phyloP scores from a whole-genome alignment of 1,140 invertebrate species.

The Polypedilum vanderplanki region DNA sequence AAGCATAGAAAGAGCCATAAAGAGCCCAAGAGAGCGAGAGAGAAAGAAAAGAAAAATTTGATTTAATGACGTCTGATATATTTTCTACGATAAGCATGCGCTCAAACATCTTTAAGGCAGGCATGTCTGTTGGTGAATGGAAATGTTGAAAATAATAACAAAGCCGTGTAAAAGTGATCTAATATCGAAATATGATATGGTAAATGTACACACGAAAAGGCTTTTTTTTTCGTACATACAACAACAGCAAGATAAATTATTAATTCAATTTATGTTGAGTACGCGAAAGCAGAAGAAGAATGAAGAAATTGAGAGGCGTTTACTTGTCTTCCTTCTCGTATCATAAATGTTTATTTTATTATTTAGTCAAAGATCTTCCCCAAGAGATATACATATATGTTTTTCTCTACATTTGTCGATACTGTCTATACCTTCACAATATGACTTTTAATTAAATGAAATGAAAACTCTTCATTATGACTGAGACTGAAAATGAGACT shows the following conservation, averaged over 20 bases:
- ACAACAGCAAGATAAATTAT: neutral
- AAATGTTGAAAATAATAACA: neutral
- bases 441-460: neutral
- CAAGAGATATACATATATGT: neutral
- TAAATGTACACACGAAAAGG: neutral
- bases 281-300: neutral
- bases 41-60: neutral
- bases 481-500: neutral
- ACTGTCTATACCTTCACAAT: neutral
- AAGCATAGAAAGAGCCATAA: too few species aligned
- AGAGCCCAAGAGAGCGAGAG: too few species aligned
- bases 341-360: constrained; percentile 20
- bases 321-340: neutral
- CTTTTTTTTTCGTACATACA: too few species aligned
- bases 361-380: neutral
- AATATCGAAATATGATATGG: neutral
- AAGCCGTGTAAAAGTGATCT: constrained; percentile 4
- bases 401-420: constrained; percentile 1
- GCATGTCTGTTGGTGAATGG: neutral
- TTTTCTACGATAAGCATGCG: neutral
- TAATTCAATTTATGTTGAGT: neutral
- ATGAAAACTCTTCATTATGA: neutral
- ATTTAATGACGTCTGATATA: constrained; percentile 14
- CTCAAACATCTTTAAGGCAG: constrained; percentile 8
- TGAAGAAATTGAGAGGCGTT: neutral